A percentile compares a stretch with the other conserved stretches of the same genome.
Evolutionary conservation across 2,113 vertebrate genomes (phyloP).

Genomic region (Muntiacus muntjak): DNA sequence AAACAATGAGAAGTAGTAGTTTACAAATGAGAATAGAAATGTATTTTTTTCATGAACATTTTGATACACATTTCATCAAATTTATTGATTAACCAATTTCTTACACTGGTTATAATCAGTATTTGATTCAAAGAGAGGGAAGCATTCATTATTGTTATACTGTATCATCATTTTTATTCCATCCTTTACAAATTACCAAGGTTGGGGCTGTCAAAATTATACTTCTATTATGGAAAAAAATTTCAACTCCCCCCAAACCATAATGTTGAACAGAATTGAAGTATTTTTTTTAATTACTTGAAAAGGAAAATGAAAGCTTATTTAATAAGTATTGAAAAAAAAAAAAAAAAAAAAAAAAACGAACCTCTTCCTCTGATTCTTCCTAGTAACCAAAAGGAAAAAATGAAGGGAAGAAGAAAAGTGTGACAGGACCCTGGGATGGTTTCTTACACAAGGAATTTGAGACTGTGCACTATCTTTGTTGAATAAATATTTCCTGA

Average conservation of each 20-base stretch:
- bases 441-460: neutral
- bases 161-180: neutral
- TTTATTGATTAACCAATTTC: slow-evolving; percentile 38
- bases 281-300: slow-evolving; percentile 75
- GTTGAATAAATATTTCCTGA: neutral
- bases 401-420: neutral
- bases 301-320: slow-evolving; percentile 72
- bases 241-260: neutral
- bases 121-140: slow-evolving; percentile 42
- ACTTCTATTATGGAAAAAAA: slow-evolving; percentile 19
- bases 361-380: neutral
- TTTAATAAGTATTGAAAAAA: no score
- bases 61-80: slow-evolving; percentile 56
- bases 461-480: neutral
- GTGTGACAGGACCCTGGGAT: neutral
- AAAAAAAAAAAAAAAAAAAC: neutral
- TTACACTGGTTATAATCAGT: slow-evolving; percentile 41
- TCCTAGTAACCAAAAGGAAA: neutral
- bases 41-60: slow-evolving; percentile 67
- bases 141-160: slow-evolving; percentile 8
- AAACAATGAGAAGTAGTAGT: no score
- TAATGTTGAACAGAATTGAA: slow-evolving; percentile 53
- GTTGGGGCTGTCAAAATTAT: slow-evolving; percentile 6
- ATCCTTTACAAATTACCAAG: slow-evolving; percentile 32
- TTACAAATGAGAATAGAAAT: slow-evolving; percentile 25